Evolutionary conservation across 1,140 invertebrate species (phyloP).

Genomic region (Aphaenogaster floridana): DNA sequence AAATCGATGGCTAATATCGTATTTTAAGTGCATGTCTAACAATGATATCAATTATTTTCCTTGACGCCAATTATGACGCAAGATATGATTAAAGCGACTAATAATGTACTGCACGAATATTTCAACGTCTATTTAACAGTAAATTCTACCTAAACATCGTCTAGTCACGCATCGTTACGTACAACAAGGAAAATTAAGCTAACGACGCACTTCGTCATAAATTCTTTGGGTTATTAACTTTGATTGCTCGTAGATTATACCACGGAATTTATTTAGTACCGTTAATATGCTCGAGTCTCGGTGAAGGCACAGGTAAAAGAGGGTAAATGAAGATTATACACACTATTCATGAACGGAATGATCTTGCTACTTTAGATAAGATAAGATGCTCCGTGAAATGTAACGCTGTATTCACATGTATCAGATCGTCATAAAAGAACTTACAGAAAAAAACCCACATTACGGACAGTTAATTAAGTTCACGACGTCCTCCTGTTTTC

Average conservation of each 20-base stretch:
- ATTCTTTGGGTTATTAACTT: slow-evolving; percentile 74
- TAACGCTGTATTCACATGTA: neutral
- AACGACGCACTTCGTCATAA: slow-evolving; percentile 70
- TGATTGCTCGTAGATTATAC: slow-evolving; percentile 68
- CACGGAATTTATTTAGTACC: slow-evolving; percentile 72
- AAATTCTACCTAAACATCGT: slow-evolving; percentile 56
- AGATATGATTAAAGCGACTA: slow-evolving; percentile 21
- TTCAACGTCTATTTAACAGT: slow-evolving; percentile 61
- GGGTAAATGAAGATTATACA: slow-evolving; percentile 54
- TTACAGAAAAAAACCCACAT: neutral
- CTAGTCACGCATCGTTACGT: slow-evolving; percentile 74
- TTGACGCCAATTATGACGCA: slow-evolving; percentile 26
- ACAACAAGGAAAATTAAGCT: slow-evolving; percentile 73
- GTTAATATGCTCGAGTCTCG: slow-evolving; percentile 63
- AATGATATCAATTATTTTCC: neutral
- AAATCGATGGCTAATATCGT: neutral
- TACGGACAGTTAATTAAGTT: neutral
- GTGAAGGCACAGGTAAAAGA: slow-evolving; percentile 43
- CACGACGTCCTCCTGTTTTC: neutral
- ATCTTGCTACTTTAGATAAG: slow-evolving; percentile 36
- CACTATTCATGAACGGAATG: slow-evolving; percentile 46
- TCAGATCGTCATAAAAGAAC: slow-evolving; percentile 14
- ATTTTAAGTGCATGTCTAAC: neutral
- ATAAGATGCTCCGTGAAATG: slow-evolving; percentile 38
- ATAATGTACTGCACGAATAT: slow-evolving; percentile 34